phyloP scores from a whole-genome alignment of 2,888 invertebrate species.

The Lasioglossum leucozonium region DNA sequence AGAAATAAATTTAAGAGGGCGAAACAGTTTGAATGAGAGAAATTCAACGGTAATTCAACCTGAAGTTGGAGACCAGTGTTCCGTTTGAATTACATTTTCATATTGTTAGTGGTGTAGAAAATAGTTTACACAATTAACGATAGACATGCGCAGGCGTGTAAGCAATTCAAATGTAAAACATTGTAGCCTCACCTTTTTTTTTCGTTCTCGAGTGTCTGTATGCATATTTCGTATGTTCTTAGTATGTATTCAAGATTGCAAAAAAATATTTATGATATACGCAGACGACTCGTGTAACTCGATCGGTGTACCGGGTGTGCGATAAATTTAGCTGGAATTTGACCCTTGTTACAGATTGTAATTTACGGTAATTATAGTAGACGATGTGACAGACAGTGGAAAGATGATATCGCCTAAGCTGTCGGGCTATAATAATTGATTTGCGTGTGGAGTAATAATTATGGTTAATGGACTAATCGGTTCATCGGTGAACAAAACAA shows the following conservation, averaged over 20 bases:
- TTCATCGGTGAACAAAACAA: constrained; percentile 51
- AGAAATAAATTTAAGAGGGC: neutral
- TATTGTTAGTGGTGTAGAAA: neutral
- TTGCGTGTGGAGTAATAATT: constrained; percentile 56
- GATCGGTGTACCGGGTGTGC: constrained; percentile 52
- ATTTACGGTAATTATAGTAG: constrained; percentile 30
- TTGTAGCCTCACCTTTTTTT: neutral
- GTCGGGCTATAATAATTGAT: constrained; percentile 66
- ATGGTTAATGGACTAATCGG: constrained; percentile 62
- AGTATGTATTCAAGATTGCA: too few relatives aligned
- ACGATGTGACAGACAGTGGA: constrained; percentile 22
- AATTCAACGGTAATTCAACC: neutral
- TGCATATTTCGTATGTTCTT: neutral
- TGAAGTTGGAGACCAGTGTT: neutral
- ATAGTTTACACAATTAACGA: neutral
- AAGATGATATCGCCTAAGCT: constrained; percentile 57
- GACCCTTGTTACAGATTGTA: constrained; percentile 18
- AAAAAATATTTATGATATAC: neutral
- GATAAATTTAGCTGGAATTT: constrained; percentile 15
- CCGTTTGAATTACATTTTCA: neutral
- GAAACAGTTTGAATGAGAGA: neutral
- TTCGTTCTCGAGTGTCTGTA: neutral
- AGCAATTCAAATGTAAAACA: neutral
- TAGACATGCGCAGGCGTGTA: neutral
- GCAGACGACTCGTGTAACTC: neutral